Conservation (phyloP, 2,797 vertebrate species). For the Manis crassicaudata region DNA sequence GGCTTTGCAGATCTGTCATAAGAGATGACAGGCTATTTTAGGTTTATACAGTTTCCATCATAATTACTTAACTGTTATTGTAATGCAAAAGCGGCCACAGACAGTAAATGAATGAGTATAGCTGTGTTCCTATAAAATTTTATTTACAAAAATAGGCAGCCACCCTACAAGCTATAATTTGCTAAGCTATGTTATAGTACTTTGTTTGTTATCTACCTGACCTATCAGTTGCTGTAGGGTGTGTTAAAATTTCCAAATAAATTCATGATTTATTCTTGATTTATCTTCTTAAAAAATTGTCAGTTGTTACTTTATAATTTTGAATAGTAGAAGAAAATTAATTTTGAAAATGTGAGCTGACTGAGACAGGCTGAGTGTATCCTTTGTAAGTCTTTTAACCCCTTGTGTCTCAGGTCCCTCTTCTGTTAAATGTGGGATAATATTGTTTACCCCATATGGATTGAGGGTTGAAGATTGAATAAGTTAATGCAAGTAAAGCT, state of each 20-base stretch:
- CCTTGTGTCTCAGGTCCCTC: not conserved
- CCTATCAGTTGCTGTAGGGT: not conserved
- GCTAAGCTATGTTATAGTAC: not conserved
- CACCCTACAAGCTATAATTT: not conserved
- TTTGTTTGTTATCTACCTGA: not conserved
- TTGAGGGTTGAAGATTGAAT: not conserved
- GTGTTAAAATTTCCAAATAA: not conserved
- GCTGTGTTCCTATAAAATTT: not conserved
- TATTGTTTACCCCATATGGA: not conserved
- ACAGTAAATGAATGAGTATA: not conserved
- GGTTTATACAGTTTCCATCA: not conserved
- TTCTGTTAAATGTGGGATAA: not conserved
- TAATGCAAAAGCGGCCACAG: not conserved
- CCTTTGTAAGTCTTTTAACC: not conserved
- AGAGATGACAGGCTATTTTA: too few species aligned
- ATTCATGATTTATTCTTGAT: slow-evolving; percentile 20
- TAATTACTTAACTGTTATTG: not conserved
- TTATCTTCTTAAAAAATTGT: not conserved
- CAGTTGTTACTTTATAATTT: not conserved
- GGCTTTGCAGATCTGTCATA: not conserved
- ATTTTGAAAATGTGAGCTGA: not conserved
- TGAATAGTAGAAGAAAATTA: not conserved
- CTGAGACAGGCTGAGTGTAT: not conserved
- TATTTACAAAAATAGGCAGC: slow-evolving; percentile 12
- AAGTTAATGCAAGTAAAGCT: not conserved